These are phyloP conservation scores for Thera obeliscata DNA, from an alignment of 2,888 invertebrate genomes.

Conservation along the genomic window DNA sequence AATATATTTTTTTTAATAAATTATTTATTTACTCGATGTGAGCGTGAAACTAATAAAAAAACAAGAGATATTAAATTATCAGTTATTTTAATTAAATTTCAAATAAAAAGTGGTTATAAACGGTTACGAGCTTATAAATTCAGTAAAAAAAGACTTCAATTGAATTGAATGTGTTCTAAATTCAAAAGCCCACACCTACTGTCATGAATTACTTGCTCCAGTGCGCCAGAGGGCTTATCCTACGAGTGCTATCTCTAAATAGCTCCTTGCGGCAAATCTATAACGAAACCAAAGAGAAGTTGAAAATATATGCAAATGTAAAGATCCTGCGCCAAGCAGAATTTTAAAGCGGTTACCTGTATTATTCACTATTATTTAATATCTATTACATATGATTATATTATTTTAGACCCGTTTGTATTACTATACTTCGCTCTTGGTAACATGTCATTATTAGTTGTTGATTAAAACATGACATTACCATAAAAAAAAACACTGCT, in stretches of 20 bases:
- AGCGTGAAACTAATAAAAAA: too few relatives aligned
- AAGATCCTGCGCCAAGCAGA: constrained; percentile 30
- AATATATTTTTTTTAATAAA: too few relatives aligned
- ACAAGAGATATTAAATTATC: not conserved
- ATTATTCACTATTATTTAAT: too few relatives aligned
- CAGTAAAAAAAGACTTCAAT: not conserved
- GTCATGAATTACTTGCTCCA: constrained; percentile 71
- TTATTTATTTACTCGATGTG: too few relatives aligned
- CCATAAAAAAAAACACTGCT: too few relatives aligned
- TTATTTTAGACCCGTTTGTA: not conserved
- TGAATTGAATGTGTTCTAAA: not conserved
- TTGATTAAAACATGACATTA: too few relatives aligned
- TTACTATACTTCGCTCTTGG: not conserved
- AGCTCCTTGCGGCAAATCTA: constrained; percentile 61
- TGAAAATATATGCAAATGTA: constrained; percentile 47
- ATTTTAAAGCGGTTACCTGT: constrained; percentile 27
- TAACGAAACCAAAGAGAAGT: constrained; percentile 44
- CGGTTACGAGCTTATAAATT: too few relatives aligned
- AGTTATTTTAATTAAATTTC: not conserved
- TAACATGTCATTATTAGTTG: too few relatives aligned
- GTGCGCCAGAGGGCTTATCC: constrained; percentile 55
- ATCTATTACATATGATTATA: not conserved
- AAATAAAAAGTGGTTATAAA: not conserved
- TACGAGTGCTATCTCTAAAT: constrained; percentile 61
- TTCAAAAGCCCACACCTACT: not conserved